These are phyloP conservation scores for Orchestia grillus DNA, from an alignment of 1,140 invertebrate genomes.

Conservation along the genomic window DNA sequence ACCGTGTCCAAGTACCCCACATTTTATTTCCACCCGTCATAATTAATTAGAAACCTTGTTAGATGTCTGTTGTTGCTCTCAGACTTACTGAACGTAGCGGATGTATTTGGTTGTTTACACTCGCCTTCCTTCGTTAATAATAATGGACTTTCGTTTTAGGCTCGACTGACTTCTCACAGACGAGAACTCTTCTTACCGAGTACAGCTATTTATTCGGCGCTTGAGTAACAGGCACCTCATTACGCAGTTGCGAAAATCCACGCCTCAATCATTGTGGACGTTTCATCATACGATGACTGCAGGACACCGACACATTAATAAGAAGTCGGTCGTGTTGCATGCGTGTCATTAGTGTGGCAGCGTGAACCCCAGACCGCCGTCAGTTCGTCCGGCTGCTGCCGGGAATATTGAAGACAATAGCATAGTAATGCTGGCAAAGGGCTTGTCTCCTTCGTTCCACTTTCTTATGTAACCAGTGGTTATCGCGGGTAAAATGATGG, in stretches of 20 bases:
- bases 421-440: not conserved
- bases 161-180: not conserved
- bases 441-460: not conserved
- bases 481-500: not conserved
- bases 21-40: not conserved
- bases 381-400: not conserved
- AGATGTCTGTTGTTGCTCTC: not conserved
- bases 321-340: conserved; percentile 8
- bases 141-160: not conserved
- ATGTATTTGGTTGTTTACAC: not conserved
- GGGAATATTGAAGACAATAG: not conserved
- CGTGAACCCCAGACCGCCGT: not conserved
- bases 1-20: not conserved
- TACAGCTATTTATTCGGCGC: not conserved
- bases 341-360: conserved; percentile 45
- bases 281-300: not conserved
- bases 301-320: conserved; percentile 19
- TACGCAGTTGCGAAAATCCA: conserved; percentile 40
- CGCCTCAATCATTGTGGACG: not conserved
- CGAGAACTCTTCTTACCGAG: not conserved
- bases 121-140: not conserved
- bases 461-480: not conserved
- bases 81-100: not conserved
- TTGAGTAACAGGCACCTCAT: conserved; percentile 15
- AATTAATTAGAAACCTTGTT: not conserved